Base-by-base conservation (phyloP, 1,140 invertebrate species). In the Psilanteris sp. region DNA sequence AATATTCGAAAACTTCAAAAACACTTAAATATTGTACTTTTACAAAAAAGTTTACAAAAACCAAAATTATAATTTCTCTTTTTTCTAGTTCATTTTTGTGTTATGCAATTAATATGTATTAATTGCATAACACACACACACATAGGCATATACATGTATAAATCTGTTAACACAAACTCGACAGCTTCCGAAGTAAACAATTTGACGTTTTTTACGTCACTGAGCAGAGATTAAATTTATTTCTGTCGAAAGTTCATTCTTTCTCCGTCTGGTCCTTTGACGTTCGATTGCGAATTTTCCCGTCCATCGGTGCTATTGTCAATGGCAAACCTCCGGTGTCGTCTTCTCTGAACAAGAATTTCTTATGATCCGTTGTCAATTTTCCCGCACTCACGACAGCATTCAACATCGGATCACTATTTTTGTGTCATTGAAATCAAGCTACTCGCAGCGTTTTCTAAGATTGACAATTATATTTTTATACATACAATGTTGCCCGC, bases 261-360 rank as follows among this genome's bases (percentile, higher is more conserved):
- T 61, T 37, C 20, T 29, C 2, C 9, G 4, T 20, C 13, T 32
- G 66, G 59, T 52, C 27, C 15, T 50, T 43, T 34, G 64, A 70
- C 54, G 11, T 71, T 71, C 66, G 61, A 71, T 71, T 61, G 31
- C 54, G 44, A 61, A 59, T 70, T 59, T 71, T 71, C 27, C 22
- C 46, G 54, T 71, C 16, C 27, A 54, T 54, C 66, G 54, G 10
- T 37, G 44, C 31, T 61, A 61, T 61, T 71, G 54, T 71, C 55
- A 71, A 37, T 37, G n/a, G 24, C 66, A 37, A 48, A 24, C 37
- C 26, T 31, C 6, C 20, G 18, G 43, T 26, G 15, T 71, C 37
- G 9, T 46, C 36, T 50, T 61, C 34, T 9, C 8, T 15, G 43
- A 59, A 37, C 20, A 46, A 54, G 46, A 71, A 61, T 71, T 61